Base-by-base conservation (phyloP, 2,888 invertebrate genomes). In the Calliopum simillimum region DNA sequence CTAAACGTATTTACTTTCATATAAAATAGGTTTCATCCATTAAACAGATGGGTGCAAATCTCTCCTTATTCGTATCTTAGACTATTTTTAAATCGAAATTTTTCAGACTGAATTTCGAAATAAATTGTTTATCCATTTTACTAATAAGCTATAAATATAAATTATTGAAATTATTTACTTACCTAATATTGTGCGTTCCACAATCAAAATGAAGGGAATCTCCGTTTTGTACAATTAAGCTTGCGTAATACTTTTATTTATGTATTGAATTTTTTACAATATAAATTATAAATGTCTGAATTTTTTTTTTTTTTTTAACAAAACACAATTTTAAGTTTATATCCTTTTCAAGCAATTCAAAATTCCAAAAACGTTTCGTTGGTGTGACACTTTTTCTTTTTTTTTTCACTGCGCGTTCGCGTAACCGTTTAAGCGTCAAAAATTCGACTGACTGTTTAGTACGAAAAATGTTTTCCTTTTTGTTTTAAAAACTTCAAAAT, bases 361-460 rank as follows among this genome's bases (percentile, higher is more conserved):
- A 33, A 33, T 8, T 33, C 33, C 33, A 33, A 33, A 33, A 33
- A 5, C 33, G 8, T 33, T 5, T 33, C 5, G 33, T 33, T 33
- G 8, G 33, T 33, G 33, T n/a, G n/a, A 51, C 8, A 53, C 12
- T 53, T 53, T 23, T 13, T 23, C 23, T 23, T 21, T n/a, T 49
- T 21, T 58, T 16, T 33, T 11, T 58, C 16, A 33, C 41, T 19
- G 13, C 49, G 13, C 49, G 63, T 49, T 51, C 33, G 51, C 53
- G 64, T 19, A 41, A 33, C 33, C 51, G 16, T 25, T 11, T 41
- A 64, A 64, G 53, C 49, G 64, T 51, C 13, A 19, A 49, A 64
- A 51, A 64, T 4, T 49, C 53, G 64, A 64, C 64, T 64, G 64
- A 64, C 41, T 33, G 41, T 41, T 51, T 41, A 19, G 12, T 19